Base-by-base conservation (phyloP, 2,888 invertebrate species). In the Brenthis daphne region DNA sequence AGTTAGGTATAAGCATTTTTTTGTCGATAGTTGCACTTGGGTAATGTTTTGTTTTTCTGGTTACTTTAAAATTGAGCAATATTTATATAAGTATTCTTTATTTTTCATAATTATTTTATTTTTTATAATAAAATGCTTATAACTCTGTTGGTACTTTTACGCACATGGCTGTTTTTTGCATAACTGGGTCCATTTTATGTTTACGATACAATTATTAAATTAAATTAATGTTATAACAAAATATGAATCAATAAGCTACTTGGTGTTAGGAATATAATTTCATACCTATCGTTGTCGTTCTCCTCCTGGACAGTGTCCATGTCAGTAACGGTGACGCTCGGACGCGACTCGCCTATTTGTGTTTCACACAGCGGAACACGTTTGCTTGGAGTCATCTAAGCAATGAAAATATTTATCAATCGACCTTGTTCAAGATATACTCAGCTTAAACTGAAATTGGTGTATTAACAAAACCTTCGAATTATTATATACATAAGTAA, bases 241-340 rank as follows among this genome's bases (percentile, higher is more conserved):
- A 20, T 53, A 16, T 53, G 24, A 20, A 3, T 0, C 16, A 60
- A 43, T 43, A 37, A 8, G 8, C 11, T 37, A 57, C 37, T 37
- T 56, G 51, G 61, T 57, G 57, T 37, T 37, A 37, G 37, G 8
- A 37, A 37, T 37, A 37, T 37, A 37, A 37, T 43, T 43, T 8
- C 73, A 67, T 82, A 91, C 91, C 90, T 91, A 82, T 91, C 91
- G 74, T 86, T 90, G 77, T 91, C 92, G 78, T 92, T 92, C 78
- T 92, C 92, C 76, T 92, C 92, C 66, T 91, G 91, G 33, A 92
- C 92, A 4, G 92, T 91, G 76, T 92, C 92, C 92, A 92, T 92
- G 78, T 92, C 92, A 29, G 90, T 89, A 73, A 91, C 82, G 47
- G 87, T 87, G 80, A 90, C 86, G 74, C 81, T 84, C 69, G 91